Evolutionary conservation across 2,888 invertebrate species (phyloP).

Genomic region (Belgica antarctica): DNA sequence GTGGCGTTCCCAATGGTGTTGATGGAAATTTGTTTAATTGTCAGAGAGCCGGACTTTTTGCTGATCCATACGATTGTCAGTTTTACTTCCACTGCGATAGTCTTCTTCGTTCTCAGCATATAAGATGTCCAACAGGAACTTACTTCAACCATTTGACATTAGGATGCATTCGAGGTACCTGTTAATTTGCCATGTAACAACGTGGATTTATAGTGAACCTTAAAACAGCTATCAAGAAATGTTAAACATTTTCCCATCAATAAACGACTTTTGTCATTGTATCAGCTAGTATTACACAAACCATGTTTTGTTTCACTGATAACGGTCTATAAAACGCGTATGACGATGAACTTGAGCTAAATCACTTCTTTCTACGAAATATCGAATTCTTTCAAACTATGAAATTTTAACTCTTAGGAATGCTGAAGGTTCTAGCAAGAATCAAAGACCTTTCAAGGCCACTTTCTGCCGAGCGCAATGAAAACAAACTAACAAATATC

Average conservation of each 20-base stretch:
- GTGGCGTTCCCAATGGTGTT: slow-evolving; percentile 3
- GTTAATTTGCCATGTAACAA: not conserved
- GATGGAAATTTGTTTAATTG: slow-evolving; percentile 37
- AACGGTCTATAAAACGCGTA: not conserved
- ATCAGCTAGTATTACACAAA: not conserved
- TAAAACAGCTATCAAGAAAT: not conserved
- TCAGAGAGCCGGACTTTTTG: slow-evolving; percentile 55
- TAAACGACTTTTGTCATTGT: not conserved
- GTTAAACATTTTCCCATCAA: not conserved
- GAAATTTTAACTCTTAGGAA: not conserved
- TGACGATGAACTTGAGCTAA: not conserved
- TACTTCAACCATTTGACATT: slow-evolving; percentile 2
- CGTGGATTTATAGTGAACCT: not conserved
- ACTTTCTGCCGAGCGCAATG: slow-evolving; percentile 1
- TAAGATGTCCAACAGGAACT: slow-evolving; percentile 14
- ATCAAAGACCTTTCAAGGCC: slow-evolving; percentile 39
- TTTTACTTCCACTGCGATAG: slow-evolving; percentile 44
- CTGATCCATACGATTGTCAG: slow-evolving; percentile 44
- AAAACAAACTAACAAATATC: slow-evolving; percentile 21
- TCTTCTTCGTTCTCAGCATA: slow-evolving; percentile 20
- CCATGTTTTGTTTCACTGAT: not conserved
- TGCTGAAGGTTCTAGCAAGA: not conserved
- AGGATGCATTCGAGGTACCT: slow-evolving; percentile 22
- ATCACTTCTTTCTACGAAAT: not conserved
- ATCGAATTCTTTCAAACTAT: not conserved